A percentile compares a stretch with the other conserved stretches of the same genome.
phyloP scores from a whole-genome alignment of 2,888 invertebrate species.

The Hemaris fuciformis region DNA sequence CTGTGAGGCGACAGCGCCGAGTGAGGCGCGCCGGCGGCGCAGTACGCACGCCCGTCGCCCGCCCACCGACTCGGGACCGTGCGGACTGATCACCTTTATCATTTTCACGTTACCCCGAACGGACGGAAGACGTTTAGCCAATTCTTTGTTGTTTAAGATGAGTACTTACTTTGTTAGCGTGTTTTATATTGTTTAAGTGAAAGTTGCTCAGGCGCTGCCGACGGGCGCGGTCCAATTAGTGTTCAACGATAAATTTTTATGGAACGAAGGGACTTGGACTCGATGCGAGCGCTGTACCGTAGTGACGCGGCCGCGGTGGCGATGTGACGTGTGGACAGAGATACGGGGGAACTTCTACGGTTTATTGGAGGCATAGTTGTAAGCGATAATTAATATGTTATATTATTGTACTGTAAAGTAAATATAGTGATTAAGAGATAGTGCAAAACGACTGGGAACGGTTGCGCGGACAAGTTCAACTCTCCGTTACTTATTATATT shows the following conservation, averaged over 20 bases:
- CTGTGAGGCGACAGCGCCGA: constrained; percentile 63
- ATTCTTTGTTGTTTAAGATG: constrained; percentile 71
- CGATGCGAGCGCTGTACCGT: constrained; percentile 47
- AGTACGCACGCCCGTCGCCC: constrained; percentile 12
- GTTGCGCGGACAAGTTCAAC: constrained; percentile 50
- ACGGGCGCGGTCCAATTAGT: constrained; percentile 76
- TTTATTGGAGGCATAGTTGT: constrained; percentile 67
- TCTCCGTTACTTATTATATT: constrained; percentile 35
- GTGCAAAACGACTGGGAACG: constrained; percentile 80
- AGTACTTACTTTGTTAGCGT: constrained; percentile 77
- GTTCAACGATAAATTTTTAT: constrained; percentile 71
- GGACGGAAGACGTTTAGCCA: constrained; percentile 68
- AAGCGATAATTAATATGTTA: constrained; percentile 73
- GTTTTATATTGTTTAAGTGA: constrained; percentile 77
- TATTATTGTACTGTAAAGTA: constrained; percentile 73
- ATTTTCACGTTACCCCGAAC: constrained; percentile 56
- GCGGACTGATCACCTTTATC: constrained; percentile 19
- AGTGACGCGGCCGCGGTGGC: constrained; percentile 26
- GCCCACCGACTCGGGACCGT: constrained; percentile 20
- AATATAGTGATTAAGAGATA: constrained; percentile 70
- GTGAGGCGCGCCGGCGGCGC: constrained; percentile 41
- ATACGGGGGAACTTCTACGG: constrained; percentile 56
- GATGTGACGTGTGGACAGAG: constrained; percentile 19
- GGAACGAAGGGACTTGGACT: constrained; percentile 61
- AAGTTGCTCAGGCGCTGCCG: constrained; percentile 79